Evolutionary conservation across 1,140 invertebrate genomes (phyloP), one percentile per base, ranked within the genome.

Genomic region (Lordiphosa collinella): DNA sequence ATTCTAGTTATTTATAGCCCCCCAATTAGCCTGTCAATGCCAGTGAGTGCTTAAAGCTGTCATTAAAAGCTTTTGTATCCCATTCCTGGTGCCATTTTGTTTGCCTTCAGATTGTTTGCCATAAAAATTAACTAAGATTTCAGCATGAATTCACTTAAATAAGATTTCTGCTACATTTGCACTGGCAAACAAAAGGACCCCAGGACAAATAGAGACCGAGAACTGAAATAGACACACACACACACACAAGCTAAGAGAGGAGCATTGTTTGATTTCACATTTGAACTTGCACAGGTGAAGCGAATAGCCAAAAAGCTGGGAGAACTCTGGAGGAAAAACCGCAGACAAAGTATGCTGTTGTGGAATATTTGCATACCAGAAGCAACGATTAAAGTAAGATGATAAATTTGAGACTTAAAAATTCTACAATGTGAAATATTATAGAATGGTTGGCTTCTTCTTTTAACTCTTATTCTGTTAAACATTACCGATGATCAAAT

Each of bases 111-210:
- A 29, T 50, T 70, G 60, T 70, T 70, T 70, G 66, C 56, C 37
- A 67, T 66, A 66, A 66, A 67, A 70, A 70, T 70, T 70, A 61
- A 67, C 66, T 69, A 69, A 69, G 66, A 66, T 69, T 69, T 65
- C 55, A 59, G 61, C 61, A 29, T 66, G 67, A 70, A 67, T 62
- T 71, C 57, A 67, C 64, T 71, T 62, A 57, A 71, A 57, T 36
- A 62, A 48, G 58, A 67, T 67, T 71, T 71, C 63, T 67, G 58
- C 64, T 62, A 71, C 67, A 71, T 67, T 71, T 71, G 49, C 63
- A 29, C 49, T 18, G 32, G 52, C 63, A 70, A 70, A 70, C 63
- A 70, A 57, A 62, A 22, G 13, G 35, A 40, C 32, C 47, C 36
- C 37, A 49, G 35, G 16, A 56, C 57, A 70, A 52, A 66, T 53